phyloP scores from a whole-genome alignment of 2,113 vertebrate genomes.

The Rousettus leschenaultii region DNA sequence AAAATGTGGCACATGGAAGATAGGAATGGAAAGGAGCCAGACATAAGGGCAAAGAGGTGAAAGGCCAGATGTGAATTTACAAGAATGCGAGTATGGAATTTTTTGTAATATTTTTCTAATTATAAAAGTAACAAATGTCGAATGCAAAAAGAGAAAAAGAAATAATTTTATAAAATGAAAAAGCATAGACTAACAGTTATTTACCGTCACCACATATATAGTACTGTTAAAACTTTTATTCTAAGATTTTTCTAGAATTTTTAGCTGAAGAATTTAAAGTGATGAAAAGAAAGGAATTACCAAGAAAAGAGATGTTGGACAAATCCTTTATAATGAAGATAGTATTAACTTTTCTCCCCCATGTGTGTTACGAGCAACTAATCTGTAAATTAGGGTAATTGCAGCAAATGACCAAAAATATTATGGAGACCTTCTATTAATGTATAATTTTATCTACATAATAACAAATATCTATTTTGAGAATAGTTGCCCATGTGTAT shows the following conservation, averaged over 20 bases:
- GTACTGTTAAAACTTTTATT: neutral
- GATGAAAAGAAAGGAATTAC: neutral
- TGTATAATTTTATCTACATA: neutral
- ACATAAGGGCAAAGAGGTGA: neutral
- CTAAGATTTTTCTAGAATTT: neutral
- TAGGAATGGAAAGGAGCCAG: neutral
- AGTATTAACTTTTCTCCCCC: neutral
- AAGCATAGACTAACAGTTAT: neutral
- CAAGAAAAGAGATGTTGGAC: neutral
- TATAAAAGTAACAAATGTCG: neutral
- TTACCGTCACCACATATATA: neutral
- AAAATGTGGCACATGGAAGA: neutral
- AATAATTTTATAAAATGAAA: neutral
- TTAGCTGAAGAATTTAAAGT: neutral
- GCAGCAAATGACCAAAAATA: neutral
- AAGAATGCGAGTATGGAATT: neutral
- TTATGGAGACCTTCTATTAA: neutral
- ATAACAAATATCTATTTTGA: neutral
- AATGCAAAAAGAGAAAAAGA: neutral
- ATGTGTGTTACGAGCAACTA: neutral
- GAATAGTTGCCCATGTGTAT: neutral
- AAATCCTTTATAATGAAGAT: neutral
- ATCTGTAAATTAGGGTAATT: neutral
- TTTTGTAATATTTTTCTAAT: neutral
- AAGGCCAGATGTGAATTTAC: neutral